Conservation (phyloP, 2,113 vertebrate species). For the Romanogobio albipinnatus region DNA sequence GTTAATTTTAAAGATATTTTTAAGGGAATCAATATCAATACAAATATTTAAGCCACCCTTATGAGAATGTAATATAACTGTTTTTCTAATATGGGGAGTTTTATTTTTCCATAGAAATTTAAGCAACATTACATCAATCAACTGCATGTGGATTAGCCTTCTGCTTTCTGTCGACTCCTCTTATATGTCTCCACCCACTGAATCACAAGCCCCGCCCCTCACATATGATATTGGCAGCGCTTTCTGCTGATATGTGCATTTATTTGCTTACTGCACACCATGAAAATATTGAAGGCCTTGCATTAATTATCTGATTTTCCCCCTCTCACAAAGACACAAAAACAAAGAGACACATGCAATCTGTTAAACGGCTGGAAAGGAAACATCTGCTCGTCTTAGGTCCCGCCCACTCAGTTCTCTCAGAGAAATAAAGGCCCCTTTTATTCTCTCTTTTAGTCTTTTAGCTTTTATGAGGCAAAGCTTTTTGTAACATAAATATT, state of each 20-base stretch:
- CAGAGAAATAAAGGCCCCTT: not conserved
- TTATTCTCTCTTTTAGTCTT: not conserved
- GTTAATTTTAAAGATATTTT: too few relatives aligned
- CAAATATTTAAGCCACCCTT: too few relatives aligned
- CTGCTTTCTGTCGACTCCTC: not conserved
- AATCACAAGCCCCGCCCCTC: not conserved
- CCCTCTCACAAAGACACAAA: not conserved
- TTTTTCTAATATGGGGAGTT: too few relatives aligned
- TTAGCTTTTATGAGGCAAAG: not conserved
- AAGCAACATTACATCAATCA: too few relatives aligned
- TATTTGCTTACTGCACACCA: not conserved
- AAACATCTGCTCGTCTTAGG: not conserved
- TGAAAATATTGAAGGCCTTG: not conserved
- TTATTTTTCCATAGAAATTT: too few relatives aligned
- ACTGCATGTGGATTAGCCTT: too few relatives aligned
- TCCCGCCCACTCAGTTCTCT: not conserved
- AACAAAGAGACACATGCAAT: not conserved
- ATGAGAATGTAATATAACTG: too few relatives aligned
- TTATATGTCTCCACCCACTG: not conserved
- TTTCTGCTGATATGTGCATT: conserved; percentile 11
- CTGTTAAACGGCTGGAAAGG: not conserved
- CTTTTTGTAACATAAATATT: not conserved
- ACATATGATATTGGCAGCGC: not conserved
- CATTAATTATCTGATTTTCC: not conserved
- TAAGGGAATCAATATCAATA: too few relatives aligned